Base-by-base conservation (phyloP, 2,888 invertebrate genomes). In the Timandra comae region DNA sequence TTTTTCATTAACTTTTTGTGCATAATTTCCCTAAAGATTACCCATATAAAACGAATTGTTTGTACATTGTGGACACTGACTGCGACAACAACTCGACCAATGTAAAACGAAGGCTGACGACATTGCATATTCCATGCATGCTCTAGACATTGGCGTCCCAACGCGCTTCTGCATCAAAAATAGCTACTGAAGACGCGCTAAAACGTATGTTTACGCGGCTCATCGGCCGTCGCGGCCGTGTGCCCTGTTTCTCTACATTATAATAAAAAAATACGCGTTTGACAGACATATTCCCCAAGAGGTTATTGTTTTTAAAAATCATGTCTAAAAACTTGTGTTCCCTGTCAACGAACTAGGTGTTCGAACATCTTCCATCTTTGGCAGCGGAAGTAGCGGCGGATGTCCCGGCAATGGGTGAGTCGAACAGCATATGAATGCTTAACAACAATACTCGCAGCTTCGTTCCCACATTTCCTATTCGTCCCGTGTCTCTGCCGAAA, bases 111-210 rank as follows among this genome's bases (percentile, higher is more conserved):
- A 72, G 80, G 69, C 73, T 77, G 76, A 73, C 76, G 78, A 72
- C 78, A 85, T 84, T 84, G 85, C 84, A 84, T 85, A 85, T 85
- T 85, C 84, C 75, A 57, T 81, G 79, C 84, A 81, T 84, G 84
- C 80, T 80, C 81, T 81, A 78, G 84, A 84, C 84, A 81, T 84
- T 85, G 84, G 79, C 81, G 79, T 76, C 79, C 65, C 76, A 75
- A 69, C 78, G 72, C 74, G 76, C 71, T 79, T 80, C 74, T 78
- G 81, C 81, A 82, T 81, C 84, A 84, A 85, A 85, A 85, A 85
- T 85, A 85, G 81, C 84, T 70, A 66, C 75, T 45, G 73, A 81
- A 82, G 79, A 80, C 77, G 75, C 66, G 72, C 69, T 70, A 67
- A 62, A 63, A 72, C 76, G 77, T 63, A 77, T 80, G 81, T 79